Conservation (phyloP, 2,113 vertebrate genomes). For the Esox niger region DNA sequence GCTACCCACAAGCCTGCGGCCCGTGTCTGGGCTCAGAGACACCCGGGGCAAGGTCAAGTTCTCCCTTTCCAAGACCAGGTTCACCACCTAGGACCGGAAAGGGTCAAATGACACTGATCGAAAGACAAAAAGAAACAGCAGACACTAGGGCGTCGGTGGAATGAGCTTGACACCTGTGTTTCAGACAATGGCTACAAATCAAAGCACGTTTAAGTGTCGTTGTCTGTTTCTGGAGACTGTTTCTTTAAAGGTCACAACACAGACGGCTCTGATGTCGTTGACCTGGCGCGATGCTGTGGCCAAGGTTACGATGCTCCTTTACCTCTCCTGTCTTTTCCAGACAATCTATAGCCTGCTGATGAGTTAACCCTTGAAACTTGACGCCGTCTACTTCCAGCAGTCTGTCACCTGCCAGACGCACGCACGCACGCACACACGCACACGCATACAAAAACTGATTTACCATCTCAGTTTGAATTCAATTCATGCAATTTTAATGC, state of each 20-base stretch:
- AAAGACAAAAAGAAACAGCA: background rate
- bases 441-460: conserved; percentile 8
- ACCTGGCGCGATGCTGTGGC: background rate
- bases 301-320: background rate
- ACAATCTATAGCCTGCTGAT: conserved; percentile 82
- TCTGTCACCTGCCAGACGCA: conserved; percentile 72
- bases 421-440: background rate
- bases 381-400: conserved; percentile 80
- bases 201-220: too few relatives aligned
- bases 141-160: too few relatives aligned
- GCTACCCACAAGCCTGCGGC: conserved; percentile 11
- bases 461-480: background rate
- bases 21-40: conserved; percentile 40
- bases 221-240: too few relatives aligned
- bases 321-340: conserved; percentile 82
- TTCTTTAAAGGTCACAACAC: too few relatives aligned
- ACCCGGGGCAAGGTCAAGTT: conserved; percentile 33
- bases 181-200: too few relatives aligned
- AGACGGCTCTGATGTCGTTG: background rate
- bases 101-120: background rate
- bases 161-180: too few relatives aligned
- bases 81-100: conserved; percentile 67
- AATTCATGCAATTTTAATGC: background rate
- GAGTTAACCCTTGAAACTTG: conserved; percentile 76
- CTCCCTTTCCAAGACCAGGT: conserved; percentile 76